Percentiles rank a stretch among this genome's conserved stretches.
These are phyloP conservation scores for Abrostola triplasia DNA, from an alignment of 2,888 invertebrate species.

Conservation along the genomic window DNA sequence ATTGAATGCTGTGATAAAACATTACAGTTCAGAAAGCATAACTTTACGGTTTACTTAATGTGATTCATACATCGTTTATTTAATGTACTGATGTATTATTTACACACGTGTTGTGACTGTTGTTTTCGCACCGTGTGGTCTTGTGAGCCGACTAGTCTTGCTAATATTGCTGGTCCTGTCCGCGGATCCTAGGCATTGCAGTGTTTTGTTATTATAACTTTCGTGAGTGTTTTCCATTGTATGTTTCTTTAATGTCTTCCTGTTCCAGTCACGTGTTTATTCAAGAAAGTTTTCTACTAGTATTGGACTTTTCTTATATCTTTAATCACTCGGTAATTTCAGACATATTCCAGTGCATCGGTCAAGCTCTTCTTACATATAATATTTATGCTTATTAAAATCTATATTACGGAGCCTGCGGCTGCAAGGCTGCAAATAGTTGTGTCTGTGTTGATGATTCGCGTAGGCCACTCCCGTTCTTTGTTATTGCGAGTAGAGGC, in stretches of 20 bases:
- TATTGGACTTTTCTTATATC: too few relatives aligned
- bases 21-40: slow-evolving; percentile 51
- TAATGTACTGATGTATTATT: slow-evolving; percentile 27
- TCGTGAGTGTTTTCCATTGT: too few relatives aligned
- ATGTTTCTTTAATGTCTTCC: too few relatives aligned
- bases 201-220: background rate
- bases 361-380: too few relatives aligned
- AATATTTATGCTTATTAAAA: too few relatives aligned
- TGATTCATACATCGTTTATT: slow-evolving; percentile 46
- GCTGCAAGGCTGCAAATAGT: background rate
- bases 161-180: background rate
- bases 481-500: background rate
- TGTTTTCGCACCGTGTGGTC: slow-evolving; percentile 2
- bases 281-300: too few relatives aligned
- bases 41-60: slow-evolving; percentile 41
- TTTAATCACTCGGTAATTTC: too few relatives aligned
- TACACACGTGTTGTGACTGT: slow-evolving; percentile 24
- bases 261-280: too few relatives aligned
- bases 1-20: slow-evolving; percentile 56
- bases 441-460: background rate
- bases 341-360: too few relatives aligned
- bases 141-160: slow-evolving; percentile 2
- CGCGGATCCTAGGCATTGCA: background rate
- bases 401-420: too few relatives aligned
- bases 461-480: background rate